Base-by-base conservation (phyloP, 2,113 vertebrate genomes). In the Psilopogon haemacephalus region DNA sequence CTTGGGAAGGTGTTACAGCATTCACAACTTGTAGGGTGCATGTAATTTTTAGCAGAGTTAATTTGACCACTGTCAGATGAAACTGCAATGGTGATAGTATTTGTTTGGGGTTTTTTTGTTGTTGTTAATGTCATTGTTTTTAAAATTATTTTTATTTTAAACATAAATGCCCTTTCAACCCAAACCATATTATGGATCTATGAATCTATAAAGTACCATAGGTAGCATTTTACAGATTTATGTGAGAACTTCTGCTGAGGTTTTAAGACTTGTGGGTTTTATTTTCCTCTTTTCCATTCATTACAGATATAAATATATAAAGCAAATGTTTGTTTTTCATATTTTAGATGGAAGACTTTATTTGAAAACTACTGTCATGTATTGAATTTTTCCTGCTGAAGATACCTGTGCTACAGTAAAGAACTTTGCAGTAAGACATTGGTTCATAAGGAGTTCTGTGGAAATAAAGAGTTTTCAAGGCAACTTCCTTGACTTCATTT, bases 311-410 rank as follows among this genome's bases (percentile, higher is more conserved):
- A 46, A 54, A 84, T 93, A 28, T 60, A 70, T 94, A 97, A 97
- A 97, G 55, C 50, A 69, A 68, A 89, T 91, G 95, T 96, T 97
- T 97, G 95, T 96, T 97, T 88, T 97, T 98, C 88, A 72, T 96
- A 42, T 98, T 98, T 95, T 98, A 99, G 99, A 99, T 98, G 99
- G 99, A 98, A 98, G 99, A 98, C 98, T 99, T 97, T 99, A 99
- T 98, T 98, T 99, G 98, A 99, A 99, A 98, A 99, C 98, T 96
- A 98, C 99, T 93, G 99, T 99, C 98, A 99, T 99, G 99, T 99
- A 99, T 96, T 99, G 98, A 99, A 97, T 97, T 95, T 96, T 97
- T 95, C 95, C 96, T 86, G 95, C 95, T 96, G 97, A 98, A 97
- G 95, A 98, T 97, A 97, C 82, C 87, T 90, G 94, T 95, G 94